Conservation (phyloP, 2,888 invertebrate species). For the Oscheius sp. region DNA sequence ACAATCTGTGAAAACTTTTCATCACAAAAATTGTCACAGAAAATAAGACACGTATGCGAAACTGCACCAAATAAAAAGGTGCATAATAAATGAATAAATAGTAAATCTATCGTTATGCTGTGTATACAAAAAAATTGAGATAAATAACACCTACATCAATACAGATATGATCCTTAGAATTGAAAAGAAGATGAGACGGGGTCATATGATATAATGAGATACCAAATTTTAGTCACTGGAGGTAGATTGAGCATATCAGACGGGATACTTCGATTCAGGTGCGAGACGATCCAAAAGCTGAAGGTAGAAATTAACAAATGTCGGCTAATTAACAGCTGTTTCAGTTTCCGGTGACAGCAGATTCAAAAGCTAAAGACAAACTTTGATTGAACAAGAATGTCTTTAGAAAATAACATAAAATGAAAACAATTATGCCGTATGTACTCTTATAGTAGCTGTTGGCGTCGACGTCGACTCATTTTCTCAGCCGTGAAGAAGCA, state of each 20-base stretch:
- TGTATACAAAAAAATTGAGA: no score
- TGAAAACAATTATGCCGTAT: no score
- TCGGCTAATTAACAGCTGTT: neutral
- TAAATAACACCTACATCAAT: neutral
- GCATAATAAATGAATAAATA: neutral
- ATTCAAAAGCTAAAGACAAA: conserved; percentile 18
- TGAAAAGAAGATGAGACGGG: no score
- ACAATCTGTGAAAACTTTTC: conserved; percentile 1
- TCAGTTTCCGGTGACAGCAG: neutral
- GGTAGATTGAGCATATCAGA: conserved; percentile 46
- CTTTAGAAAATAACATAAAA: neutral
- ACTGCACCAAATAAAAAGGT: neutral
- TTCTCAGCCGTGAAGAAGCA: no score
- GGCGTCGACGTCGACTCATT: no score
- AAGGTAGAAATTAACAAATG: conserved; percentile 3
- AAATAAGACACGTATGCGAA: neutral
- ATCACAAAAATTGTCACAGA: neutral
- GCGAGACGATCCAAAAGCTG: conserved; percentile 69
- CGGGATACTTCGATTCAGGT: conserved; percentile 72
- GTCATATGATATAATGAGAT: no score
- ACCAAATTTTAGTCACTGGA: neutral
- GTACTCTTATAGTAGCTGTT: no score
- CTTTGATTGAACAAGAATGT: neutral
- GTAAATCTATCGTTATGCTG: neutral
- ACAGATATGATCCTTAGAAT: conserved; percentile 1